These are phyloP conservation scores for Polypedilum pembai DNA, from an alignment of 1,140 invertebrate genomes.

Conservation along the genomic window DNA sequence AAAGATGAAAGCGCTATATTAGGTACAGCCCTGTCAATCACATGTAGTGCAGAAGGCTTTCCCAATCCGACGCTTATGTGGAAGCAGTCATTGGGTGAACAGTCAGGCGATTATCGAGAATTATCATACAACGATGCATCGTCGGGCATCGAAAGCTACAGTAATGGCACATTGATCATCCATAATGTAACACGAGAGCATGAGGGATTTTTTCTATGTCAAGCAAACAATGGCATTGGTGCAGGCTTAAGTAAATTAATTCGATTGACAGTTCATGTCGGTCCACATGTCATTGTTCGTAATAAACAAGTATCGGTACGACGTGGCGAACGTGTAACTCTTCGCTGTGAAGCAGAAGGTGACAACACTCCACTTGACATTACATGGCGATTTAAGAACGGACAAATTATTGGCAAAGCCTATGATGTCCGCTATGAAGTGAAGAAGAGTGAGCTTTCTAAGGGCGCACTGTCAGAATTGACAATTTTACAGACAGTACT, in stretches of 20 bases:
- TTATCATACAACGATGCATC: constrained; percentile 41
- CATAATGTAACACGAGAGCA: constrained; percentile 54
- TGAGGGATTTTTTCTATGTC: constrained; percentile 71
- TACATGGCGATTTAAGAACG: constrained; percentile 51
- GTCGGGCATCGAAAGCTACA: constrained; percentile 38
- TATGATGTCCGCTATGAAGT: constrained; percentile 48
- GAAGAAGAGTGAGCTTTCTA: constrained; percentile 44
- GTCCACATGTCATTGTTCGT: constrained; percentile 37
- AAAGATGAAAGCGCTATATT: constrained; percentile 63
- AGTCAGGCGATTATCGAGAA: constrained; percentile 54
- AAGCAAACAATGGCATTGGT: constrained; percentile 70
- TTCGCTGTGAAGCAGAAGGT: constrained; percentile 74
- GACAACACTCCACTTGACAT: constrained; percentile 71
- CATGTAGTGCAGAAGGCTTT: constrained; percentile 70
- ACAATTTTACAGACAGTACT: constrained; percentile 53
- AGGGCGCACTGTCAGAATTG: constrained; percentile 53
- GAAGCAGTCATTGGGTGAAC: constrained; percentile 50
- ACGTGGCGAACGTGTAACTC: constrained; percentile 54
- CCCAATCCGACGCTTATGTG: constrained; percentile 66
- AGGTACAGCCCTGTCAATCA: constrained; percentile 58
- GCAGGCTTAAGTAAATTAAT: constrained; percentile 65
- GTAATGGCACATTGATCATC: constrained; percentile 60
- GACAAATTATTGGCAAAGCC: constrained; percentile 46
- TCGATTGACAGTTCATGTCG: constrained; percentile 58
- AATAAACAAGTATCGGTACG: constrained; percentile 54